phyloP scores from a whole-genome alignment of 2,113 vertebrate species.

The Ascaphus truei region DNA sequence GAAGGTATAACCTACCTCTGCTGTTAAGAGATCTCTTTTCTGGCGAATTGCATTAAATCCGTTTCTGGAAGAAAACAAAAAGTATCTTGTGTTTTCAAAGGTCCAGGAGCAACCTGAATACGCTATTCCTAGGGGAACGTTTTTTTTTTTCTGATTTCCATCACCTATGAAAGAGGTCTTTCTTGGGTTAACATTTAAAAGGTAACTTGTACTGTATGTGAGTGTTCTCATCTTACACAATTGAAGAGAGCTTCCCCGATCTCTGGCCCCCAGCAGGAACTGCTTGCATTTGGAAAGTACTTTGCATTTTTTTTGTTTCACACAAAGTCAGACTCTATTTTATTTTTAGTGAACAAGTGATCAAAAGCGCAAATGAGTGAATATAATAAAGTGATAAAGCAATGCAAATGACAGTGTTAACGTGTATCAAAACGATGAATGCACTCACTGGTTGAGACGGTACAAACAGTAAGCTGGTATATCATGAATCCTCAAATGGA shows the following conservation, averaged over 20 bases:
- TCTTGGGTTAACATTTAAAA: conserved; percentile 65
- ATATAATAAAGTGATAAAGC: no score
- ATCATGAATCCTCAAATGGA: no score
- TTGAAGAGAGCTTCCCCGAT: conserved; percentile 30
- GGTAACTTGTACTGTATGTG: conserved; percentile 23
- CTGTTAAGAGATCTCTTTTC: conserved; percentile 95
- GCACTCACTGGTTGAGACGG: no score
- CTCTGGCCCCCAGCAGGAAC: conserved; percentile 42
- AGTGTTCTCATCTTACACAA: conserved; percentile 54
- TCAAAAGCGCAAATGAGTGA: no score
- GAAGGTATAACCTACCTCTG: conserved; percentile 89
- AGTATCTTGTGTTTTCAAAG: conserved; percentile 76
- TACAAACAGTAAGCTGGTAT: no score
- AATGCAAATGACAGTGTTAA: no score
- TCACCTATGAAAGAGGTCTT: conserved; percentile 71
- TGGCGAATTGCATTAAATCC: conserved; percentile 90
- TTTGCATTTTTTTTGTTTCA: conserved; percentile 10
- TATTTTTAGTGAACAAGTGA: no score
- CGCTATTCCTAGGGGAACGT: conserved; percentile 57
- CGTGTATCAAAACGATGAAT: no score
- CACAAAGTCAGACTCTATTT: neutral
- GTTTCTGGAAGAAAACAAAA: conserved; percentile 81
- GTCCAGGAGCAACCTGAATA: conserved; percentile 63
- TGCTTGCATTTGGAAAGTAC: conserved; percentile 47
- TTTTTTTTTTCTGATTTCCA: conserved; percentile 67